phyloP scores from a whole-genome alignment of 2,113 vertebrate genomes.

The Athene noctua region DNA sequence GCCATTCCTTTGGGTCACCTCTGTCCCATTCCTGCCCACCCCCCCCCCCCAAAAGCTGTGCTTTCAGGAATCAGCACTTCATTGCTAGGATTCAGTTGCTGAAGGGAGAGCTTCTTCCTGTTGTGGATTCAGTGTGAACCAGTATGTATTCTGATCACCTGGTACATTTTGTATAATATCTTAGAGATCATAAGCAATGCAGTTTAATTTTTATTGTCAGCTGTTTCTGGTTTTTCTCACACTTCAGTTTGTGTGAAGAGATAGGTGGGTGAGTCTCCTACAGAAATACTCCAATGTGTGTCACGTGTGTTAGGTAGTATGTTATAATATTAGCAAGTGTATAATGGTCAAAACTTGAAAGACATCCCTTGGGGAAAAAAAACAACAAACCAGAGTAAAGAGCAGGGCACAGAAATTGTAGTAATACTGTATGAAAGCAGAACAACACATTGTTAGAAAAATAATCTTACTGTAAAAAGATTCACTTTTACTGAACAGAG shows the following conservation, averaged over 20 bases:
- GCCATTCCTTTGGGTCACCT: neutral
- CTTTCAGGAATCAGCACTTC: neutral
- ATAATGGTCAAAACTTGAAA: neutral
- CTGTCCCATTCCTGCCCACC: too few relatives aligned
- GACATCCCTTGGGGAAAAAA: neutral
- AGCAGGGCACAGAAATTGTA: neutral
- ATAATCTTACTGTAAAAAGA: neutral
- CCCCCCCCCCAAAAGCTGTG: fast-evolving
- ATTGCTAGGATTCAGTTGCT: neutral
- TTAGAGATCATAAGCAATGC: neutral
- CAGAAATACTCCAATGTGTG: neutral
- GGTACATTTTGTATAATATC: neutral
- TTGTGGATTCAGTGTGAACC: neutral
- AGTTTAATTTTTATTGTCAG: neutral
- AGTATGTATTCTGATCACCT: neutral
- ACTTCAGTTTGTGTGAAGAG: neutral
- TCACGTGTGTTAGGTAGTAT: neutral
- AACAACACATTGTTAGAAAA: neutral
- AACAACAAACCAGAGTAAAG: neutral
- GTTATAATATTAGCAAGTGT: neutral
- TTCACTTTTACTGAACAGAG: neutral
- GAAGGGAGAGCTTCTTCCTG: neutral
- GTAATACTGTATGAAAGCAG: neutral
- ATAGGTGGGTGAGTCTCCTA: neutral
- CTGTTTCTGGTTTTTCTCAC: neutral